Base-by-base conservation (phyloP, 2,888 invertebrate genomes). In the Terebella lapidaria region DNA sequence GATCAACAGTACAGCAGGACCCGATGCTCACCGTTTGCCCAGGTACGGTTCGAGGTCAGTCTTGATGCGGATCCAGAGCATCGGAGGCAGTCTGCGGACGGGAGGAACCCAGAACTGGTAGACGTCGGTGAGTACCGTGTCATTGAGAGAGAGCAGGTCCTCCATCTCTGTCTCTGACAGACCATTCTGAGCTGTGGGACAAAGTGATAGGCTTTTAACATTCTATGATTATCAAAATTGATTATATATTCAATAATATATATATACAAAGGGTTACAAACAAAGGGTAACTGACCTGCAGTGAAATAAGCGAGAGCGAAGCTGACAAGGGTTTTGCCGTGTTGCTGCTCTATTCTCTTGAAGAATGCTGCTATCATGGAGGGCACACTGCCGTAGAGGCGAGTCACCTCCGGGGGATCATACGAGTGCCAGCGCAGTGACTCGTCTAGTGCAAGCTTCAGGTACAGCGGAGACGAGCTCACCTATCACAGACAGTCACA, bases 61-160 rank as follows among this genome's bases (percentile, higher is more conserved):
- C 56, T 70, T 71, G 28, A 77, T 62, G 22, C 77, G 62, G 25
- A 75, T 74, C 57, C 74, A 62, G 4, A 75, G 63, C 3, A 77
- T 66, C 2, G 77, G 77, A 26, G 77, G 77, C 27, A 77, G 66
- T n/a, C 77, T 64, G 25, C 76, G 62, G 35, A 74, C 66, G 4
- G 77, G 76, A n/a, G 75, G 74, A 1, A 70, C 72, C 72, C 74
- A 76, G 59, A 70, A 74, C 67, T 71, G 66, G 61, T 74, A 75
- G 4, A 75, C 71, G 56, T 75, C 75, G 67, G 72, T 72, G 5
- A 74, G 64, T 4, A 74, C 76, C 29, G 71, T 70, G 62, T 74
- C 76, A 60, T 72, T 71, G 59, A 73, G 72, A 25, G 75, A 73
- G 54, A 75, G 60, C 27, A 75, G 66, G 61, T 76, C 76, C 57